Evolutionary conservation across 2,888 invertebrate genomes (phyloP).

Genomic region (Trichopoda pennipes): DNA sequence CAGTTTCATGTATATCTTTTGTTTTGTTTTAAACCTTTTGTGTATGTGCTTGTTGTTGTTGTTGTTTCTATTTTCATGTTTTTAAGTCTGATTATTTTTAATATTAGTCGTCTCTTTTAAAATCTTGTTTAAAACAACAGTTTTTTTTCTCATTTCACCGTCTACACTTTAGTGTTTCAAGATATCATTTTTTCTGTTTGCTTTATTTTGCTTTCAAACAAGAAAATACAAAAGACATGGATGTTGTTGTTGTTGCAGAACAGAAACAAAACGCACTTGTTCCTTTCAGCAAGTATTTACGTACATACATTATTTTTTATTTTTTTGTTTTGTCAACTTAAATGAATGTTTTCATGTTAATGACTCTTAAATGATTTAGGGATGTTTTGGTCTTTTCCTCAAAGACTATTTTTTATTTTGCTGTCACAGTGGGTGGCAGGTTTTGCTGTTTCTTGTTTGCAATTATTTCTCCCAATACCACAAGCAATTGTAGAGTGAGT

Average conservation of each 20-base stretch:
- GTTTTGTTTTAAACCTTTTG: conserved; percentile 43
- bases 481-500: conserved; percentile 18
- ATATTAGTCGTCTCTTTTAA: conserved; percentile 33
- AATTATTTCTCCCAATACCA: conserved; percentile 26
- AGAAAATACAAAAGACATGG: neutral
- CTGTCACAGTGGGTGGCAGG: conserved; percentile 64
- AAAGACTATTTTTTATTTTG: conserved; percentile 13
- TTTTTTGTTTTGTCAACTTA: conserved; percentile 41
- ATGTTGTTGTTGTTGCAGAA: conserved; percentile 16
- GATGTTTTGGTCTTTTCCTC: conserved; percentile 39
- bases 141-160: conserved; percentile 15
- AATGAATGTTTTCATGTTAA: conserved; percentile 61
- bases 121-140: conserved; percentile 39
- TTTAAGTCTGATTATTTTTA: conserved; percentile 51
- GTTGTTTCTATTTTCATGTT: conserved; percentile 39
- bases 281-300: conserved; percentile 29
- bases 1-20: conserved; percentile 48
- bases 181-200: conserved; percentile 23
- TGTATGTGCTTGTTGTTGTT: conserved; percentile 42
- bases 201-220: conserved; percentile 16
- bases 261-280: conserved; percentile 56
- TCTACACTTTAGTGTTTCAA: conserved; percentile 8
- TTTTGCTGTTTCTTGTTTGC: conserved; percentile 44
- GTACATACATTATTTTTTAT: conserved; percentile 12
- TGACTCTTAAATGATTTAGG: conserved; percentile 61